Percentiles rank a stretch among this genome's conserved stretches.
Conservation (phyloP, 2,113 vertebrate genomes). For the Albula glossodonta region DNA sequence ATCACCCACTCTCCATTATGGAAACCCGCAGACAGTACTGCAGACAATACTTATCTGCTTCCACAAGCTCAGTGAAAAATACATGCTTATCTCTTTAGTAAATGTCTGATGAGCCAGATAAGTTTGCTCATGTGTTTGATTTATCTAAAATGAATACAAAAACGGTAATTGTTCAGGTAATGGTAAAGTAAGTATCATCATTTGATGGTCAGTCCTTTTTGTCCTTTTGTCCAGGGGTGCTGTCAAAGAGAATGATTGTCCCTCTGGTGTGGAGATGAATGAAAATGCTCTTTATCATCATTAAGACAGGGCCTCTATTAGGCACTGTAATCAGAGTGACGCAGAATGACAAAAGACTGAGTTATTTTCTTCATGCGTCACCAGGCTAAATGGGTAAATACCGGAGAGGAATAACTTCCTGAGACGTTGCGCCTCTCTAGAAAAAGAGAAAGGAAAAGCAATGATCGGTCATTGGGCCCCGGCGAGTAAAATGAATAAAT, state of each 20-base stretch:
- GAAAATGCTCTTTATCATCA: background rate
- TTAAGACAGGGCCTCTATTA: background rate
- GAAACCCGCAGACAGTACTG: background rate
- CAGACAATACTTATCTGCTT: background rate
- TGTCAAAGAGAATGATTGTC: background rate
- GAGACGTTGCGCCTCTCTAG: background rate
- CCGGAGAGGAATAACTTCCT: background rate
- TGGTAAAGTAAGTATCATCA: background rate
- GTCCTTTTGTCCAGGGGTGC: background rate
- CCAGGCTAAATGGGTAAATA: background rate
- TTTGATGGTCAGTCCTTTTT: background rate
- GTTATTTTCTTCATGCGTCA: background rate
- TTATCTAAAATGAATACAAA: background rate
- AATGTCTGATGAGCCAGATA: background rate
- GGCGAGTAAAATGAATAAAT: background rate
- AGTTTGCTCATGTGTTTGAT: background rate
- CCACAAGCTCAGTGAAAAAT: too few relatives aligned
- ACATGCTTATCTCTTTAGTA: background rate
- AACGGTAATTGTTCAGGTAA: background rate
- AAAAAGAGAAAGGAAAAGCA: background rate
- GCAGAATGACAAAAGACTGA: background rate
- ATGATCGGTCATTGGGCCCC: background rate
- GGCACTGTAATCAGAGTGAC: background rate
- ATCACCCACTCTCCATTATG: background rate
- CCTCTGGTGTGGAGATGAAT: background rate